Evolutionary conservation across 2,113 vertebrate species (phyloP), one percentile per base, ranked within the genome.

Genomic region (Neodontobutis hainanensis): DNA sequence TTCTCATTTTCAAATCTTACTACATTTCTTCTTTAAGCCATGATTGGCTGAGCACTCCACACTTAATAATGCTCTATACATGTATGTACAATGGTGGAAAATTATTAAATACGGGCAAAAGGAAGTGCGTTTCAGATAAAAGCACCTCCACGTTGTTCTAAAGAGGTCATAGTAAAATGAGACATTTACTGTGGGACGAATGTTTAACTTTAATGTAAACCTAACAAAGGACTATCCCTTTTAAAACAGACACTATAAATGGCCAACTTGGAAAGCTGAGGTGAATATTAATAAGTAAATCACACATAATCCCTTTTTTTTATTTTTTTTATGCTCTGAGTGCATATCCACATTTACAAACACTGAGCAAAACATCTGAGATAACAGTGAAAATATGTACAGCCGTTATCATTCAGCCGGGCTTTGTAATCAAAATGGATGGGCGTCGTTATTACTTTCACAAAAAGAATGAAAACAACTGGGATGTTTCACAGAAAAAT

Each of bases 381-480:
- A 58, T 11, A 27, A 61, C 12, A 57, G 11, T 1, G 12, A 15
- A 46, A 57, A 9, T 38, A 57, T 42, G 38, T 38, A 19, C 36
- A 3, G 51, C 40, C 16, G 11, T 10, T 2, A 38, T 48, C 58
- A 12, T 42, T 8, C 3, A 8, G 16, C 27, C 52, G 11, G 40
- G 62, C 49, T 46, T 27, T 27, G 45, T 58, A 47, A 43, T 49
- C 36, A 47, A 66, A 47, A 11, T 10, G 0, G 12, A 40, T 7
- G 46, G 36, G 51, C 16, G 4, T 55, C 68, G 73, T 48, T 53
- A 19, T 71, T 65, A 52, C 55, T 16, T 47, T 51, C 51, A 46
- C 42, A 15, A 7, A 49, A 44, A 53, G 44, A 75, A 76, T 61
- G 52, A 77, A 80, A 77, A 63, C 70, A 65, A 46, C 19, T 27